phyloP scores from a whole-genome alignment of 2,888 invertebrate genomes.

The Eledona agricola region DNA sequence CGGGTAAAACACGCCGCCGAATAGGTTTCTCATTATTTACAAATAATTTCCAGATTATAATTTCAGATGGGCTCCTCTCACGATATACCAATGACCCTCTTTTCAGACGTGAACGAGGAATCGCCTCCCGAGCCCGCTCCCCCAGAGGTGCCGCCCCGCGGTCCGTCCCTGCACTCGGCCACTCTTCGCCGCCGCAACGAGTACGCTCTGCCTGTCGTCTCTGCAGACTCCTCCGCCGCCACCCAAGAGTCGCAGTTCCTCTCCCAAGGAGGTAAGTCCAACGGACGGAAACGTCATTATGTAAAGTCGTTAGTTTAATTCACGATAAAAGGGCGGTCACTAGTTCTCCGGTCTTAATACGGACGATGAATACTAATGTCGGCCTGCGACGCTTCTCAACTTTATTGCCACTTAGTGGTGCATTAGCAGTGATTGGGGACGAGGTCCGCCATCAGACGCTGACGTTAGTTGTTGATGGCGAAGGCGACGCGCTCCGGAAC shows the following conservation, averaged over 20 bases:
- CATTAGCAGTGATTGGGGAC: slow-evolving; percentile 59
- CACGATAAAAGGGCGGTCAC: slow-evolving; percentile 55
- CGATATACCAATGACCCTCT: too few relatives aligned
- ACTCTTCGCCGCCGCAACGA: slow-evolving; percentile 67
- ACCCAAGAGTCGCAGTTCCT: slow-evolving; percentile 57
- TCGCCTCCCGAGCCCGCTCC: slow-evolving; percentile 88
- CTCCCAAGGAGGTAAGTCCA: slow-evolving; percentile 57
- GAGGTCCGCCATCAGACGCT: slow-evolving; percentile 31
- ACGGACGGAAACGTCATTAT: slow-evolving; percentile 51
- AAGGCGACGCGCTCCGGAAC: slow-evolving; percentile 18
- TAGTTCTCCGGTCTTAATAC: slow-evolving; percentile 47
- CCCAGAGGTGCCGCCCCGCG: slow-evolving; percentile 86
- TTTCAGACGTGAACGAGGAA: slow-evolving; percentile 70
- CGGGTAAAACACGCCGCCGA: slow-evolving; percentile 30
- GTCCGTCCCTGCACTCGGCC: slow-evolving; percentile 76
- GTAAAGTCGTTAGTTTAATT: slow-evolving; percentile 59
- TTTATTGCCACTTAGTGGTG: slow-evolving; percentile 61
- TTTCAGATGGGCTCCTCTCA: slow-evolving; percentile 24
- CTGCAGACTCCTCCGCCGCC: slow-evolving; percentile 50
- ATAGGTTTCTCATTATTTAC: slow-evolving; percentile 40
- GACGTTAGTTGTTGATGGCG: slow-evolving; percentile 13
- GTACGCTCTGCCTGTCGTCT: slow-evolving; percentile 65
- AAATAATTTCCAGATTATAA: slow-evolving; percentile 37
- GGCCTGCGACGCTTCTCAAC: slow-evolving; percentile 50
- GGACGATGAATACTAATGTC: slow-evolving; percentile 59